Evolutionary conservation across 92 coral and sea anemone species (phyloP).

Genomic region (Umimayanthus chanpuru): DNA sequence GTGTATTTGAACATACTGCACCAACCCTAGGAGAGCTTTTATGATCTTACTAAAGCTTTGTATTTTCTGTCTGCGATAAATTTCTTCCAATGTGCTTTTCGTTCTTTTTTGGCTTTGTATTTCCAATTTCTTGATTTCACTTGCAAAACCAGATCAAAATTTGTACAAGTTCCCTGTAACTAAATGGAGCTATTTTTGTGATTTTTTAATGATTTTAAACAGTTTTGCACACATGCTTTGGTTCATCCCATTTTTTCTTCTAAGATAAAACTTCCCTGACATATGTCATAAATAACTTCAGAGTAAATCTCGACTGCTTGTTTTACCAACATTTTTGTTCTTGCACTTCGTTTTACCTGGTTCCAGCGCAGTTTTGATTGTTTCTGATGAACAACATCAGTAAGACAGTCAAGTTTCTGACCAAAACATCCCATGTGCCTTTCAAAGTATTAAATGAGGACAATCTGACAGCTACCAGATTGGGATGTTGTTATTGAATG

Average conservation of each 20-base stretch:
- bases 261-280: background rate
- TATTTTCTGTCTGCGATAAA: no score
- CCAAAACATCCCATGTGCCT: slow-evolving; percentile 19
- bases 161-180: no score
- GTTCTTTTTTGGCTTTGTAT: no score
- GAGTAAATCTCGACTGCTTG: no score
- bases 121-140: background rate
- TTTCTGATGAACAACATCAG: no score
- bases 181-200: background rate
- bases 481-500: slow-evolving; percentile 32
- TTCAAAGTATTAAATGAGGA: slow-evolving; percentile 44
- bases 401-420: background rate
- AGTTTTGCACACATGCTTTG: background rate
- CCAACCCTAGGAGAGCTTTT: no score
- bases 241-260: slow-evolving; percentile 30
- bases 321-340: no score
- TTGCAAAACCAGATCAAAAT: background rate
- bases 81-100: no score
- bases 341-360: no score
- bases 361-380: no score
- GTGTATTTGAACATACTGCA: no score
- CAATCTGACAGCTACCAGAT: slow-evolving; percentile 56
- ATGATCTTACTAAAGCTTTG: no score
- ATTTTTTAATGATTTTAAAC: slow-evolving; percentile 29
- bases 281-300: background rate